Conservation (phyloP, 1,140 invertebrate species). For the Sesamia nonagrioides region DNA sequence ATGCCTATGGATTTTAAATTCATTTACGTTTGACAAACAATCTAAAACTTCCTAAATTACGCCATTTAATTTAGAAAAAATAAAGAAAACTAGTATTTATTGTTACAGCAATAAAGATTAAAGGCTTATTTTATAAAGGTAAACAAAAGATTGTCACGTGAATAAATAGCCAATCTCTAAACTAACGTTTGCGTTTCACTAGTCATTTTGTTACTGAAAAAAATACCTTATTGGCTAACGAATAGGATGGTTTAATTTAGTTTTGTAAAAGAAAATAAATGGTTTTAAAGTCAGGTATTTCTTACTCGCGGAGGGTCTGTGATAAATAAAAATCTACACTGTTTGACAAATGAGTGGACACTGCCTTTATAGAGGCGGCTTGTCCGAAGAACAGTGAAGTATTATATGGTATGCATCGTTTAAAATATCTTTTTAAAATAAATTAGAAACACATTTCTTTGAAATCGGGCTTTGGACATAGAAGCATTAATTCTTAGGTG, state of each 20-base stretch:
- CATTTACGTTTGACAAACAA: conserved; percentile 76
- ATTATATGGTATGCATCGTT: conserved; percentile 36
- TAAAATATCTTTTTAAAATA: conserved; percentile 42
- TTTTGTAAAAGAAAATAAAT: conserved; percentile 20
- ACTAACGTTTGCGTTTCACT: conserved; percentile 13
- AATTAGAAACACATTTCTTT: conserved; percentile 29
- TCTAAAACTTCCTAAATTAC: conserved; percentile 24
- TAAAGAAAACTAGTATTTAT: conserved; percentile 7
- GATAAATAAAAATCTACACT: conserved; percentile 83
- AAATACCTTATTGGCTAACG: conserved; percentile 40
- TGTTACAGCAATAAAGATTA: background rate
- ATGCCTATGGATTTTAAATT: conserved; percentile 79
- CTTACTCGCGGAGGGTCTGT: conserved; percentile 76
- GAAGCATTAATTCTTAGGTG: conserved; percentile 3
- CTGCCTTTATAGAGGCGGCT: conserved; percentile 74
- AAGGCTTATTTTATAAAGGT: background rate
- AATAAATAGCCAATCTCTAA: conserved; percentile 37
- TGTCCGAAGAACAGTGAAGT: conserved; percentile 54
- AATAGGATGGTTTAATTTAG: conserved; percentile 23
- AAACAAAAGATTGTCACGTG: background rate
- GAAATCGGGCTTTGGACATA: conserved; percentile 7
- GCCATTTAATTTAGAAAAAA: background rate
- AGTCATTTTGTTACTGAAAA: conserved; percentile 23
- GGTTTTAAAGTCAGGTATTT: conserved; percentile 68
- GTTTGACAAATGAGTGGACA: conserved; percentile 83